Conservation (phyloP, 2,797 vertebrate species). For the Arnoldichthys spilopterus region DNA sequence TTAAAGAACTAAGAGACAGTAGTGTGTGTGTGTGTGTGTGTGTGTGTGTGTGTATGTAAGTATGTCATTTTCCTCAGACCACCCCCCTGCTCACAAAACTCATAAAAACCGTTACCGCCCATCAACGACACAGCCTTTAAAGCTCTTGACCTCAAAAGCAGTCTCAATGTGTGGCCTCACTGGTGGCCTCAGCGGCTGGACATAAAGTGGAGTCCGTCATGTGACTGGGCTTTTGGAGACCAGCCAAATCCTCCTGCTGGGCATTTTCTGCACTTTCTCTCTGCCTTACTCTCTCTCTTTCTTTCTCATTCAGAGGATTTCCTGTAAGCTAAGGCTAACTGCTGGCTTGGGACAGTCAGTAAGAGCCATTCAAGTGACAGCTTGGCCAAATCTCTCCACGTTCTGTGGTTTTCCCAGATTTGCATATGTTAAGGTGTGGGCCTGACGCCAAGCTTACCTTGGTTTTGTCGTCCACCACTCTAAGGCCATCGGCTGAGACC, state of each 20-base stretch:
- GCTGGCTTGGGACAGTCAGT: conserved; percentile 28
- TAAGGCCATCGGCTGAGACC: conserved; percentile 91
- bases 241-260: conserved; percentile 42
- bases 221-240: conserved; percentile 31
- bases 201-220: conserved; percentile 21
- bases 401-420: conserved; percentile 4
- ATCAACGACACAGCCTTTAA: conserved; percentile 29
- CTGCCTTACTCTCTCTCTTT: conserved; percentile 2
- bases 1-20: no score
- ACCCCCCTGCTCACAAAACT: conserved; percentile 9
- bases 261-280: conserved; percentile 17
- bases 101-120: conserved; percentile 15
- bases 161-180: conserved; percentile 1
- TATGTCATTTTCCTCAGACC: conserved; percentile 19
- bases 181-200: conserved; percentile 1
- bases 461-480: conserved; percentile 93
- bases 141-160: conserved; percentile 27
- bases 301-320: conserved; percentile 11
- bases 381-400: not conserved
- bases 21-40: no score
- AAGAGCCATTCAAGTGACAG: not conserved
- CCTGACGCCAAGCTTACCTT: conserved; percentile 77
- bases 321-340: conserved; percentile 17
- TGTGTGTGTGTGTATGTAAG: not conserved
- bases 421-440: not conserved